Conservation (phyloP, 2,113 vertebrate genomes). For the Amphiprion percula region DNA sequence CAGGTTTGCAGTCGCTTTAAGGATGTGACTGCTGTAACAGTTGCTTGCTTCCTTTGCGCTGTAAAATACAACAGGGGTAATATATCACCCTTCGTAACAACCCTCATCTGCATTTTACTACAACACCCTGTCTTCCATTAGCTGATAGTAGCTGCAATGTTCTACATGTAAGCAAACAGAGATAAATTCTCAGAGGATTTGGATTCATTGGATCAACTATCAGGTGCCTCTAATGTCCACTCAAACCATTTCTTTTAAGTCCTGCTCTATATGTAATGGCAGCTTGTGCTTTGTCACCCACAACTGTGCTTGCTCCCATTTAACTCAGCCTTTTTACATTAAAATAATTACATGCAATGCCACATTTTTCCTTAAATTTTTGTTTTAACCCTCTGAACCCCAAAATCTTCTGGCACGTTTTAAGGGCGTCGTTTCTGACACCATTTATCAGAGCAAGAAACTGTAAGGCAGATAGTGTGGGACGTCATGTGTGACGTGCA, state of each 20-base stretch:
- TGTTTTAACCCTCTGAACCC: background rate
- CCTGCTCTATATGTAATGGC: background rate
- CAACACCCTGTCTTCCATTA: constrained; percentile 9
- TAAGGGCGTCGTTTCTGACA: too few species aligned
- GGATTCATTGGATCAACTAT: background rate
- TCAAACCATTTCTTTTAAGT: background rate
- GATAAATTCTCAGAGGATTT: constrained; percentile 3
- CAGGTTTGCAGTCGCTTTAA: too few species aligned
- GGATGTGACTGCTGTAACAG: background rate
- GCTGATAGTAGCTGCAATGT: background rate
- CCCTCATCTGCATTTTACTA: background rate
- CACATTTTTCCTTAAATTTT: background rate
- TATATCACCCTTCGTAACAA: constrained; percentile 4
- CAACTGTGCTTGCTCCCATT: background rate
- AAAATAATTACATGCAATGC: background rate
- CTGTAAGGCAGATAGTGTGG: too few species aligned
- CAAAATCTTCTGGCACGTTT: too few species aligned
- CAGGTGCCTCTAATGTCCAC: background rate
- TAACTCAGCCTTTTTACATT: too few species aligned
- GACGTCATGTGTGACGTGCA: too few species aligned
- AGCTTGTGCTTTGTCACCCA: background rate
- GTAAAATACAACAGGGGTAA: background rate
- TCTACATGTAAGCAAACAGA: constrained; percentile 1
- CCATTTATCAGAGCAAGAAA: too few species aligned
- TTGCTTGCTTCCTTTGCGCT: background rate